These are phyloP conservation scores for Acrobasis suavella DNA, from an alignment of 2,888 invertebrate genomes.

Conservation along the genomic window DNA sequence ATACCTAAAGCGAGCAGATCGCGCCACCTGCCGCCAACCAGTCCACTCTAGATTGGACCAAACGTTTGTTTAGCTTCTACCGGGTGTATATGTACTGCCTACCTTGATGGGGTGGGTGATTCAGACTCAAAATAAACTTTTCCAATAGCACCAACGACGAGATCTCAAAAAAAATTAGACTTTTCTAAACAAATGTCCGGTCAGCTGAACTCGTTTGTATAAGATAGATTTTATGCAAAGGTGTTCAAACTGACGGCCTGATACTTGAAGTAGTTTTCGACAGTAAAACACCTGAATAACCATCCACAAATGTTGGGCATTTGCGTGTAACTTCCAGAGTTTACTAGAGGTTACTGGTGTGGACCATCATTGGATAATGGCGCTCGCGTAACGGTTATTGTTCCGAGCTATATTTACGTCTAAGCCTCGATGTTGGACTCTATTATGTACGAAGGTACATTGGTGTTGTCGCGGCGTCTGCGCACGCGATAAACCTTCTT, in stretches of 20 bases:
- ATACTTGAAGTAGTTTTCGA: no score
- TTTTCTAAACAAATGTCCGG: no score
- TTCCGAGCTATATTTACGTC: conserved; percentile 17
- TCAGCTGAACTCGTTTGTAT: no score
- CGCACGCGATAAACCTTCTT: neutral
- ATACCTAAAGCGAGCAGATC: conserved; percentile 45
- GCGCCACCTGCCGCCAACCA: conserved; percentile 42
- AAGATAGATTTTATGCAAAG: no score
- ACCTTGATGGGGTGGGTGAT: no score
- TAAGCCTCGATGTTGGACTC: conserved; percentile 4
- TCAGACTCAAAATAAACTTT: no score
- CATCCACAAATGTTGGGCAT: conserved; percentile 31
- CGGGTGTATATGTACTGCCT: no score
- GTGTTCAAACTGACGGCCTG: no score
- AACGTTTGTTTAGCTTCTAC: conserved; percentile 29
- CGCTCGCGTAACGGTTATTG: conserved; percentile 35
- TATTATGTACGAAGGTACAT: conserved; percentile 2
- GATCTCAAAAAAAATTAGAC: no score
- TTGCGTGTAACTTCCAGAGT: conserved; percentile 36
- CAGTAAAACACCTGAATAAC: conserved; percentile 14
- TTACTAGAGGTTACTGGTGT: conserved; percentile 44
- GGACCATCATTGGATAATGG: conserved; percentile 42
- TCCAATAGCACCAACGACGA: no score
- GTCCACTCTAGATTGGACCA: conserved; percentile 30
- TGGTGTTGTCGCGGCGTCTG: neutral